Conservation (phyloP, 2,888 invertebrate genomes). For the Chymomyza fuscimana region DNA sequence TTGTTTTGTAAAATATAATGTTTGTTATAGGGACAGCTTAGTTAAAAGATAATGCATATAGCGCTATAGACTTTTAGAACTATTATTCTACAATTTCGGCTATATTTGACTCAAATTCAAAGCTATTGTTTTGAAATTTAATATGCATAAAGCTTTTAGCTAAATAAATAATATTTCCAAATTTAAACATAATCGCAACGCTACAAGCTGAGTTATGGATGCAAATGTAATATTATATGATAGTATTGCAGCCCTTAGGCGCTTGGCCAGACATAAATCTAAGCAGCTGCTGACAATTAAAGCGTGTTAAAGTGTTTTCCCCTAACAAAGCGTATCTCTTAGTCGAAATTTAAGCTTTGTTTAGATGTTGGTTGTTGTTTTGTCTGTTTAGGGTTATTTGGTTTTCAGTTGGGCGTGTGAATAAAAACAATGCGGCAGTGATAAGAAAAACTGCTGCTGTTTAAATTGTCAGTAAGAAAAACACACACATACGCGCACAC, state of each 20-base stretch:
- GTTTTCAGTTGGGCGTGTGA: conserved; percentile 72
- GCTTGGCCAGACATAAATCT: too few species aligned
- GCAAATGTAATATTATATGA: background rate
- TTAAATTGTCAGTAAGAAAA: conserved; percentile 5
- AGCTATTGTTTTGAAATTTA: background rate
- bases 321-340: background rate
- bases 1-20: background rate
- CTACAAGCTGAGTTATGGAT: background rate
- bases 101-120: background rate
- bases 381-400: conserved; percentile 37
- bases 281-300: background rate
- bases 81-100: too few species aligned
- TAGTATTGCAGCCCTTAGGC: background rate
- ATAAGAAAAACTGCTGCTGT: conserved; percentile 37
- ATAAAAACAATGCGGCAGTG: conserved; percentile 72
- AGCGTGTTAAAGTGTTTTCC: background rate
- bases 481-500: conserved; percentile 12
- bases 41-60: background rate
- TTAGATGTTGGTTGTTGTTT: conserved; percentile 20
- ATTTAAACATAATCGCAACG: background rate
- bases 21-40: background rate
- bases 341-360: conserved; percentile 8
- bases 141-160: background rate
- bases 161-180: background rate
- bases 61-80: background rate